Conservation (phyloP, 2,113 vertebrate genomes). For the Podarcis cretensis region DNA sequence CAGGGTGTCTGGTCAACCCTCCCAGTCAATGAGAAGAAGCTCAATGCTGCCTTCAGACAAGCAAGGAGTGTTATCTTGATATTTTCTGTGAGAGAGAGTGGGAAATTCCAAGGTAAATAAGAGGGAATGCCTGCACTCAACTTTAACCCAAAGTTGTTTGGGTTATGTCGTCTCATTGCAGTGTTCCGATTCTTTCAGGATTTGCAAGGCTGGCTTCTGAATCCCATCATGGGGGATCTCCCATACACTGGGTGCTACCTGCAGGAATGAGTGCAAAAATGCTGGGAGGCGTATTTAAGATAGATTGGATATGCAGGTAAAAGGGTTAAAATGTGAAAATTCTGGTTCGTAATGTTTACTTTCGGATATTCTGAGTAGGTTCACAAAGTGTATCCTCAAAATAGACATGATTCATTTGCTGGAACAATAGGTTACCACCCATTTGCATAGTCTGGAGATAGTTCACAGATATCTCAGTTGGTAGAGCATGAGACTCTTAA, state of each 20-base stretch:
- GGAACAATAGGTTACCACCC: too few relatives aligned
- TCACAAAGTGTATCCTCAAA: neutral
- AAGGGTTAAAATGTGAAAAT: neutral
- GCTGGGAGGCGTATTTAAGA: slow-evolving; percentile 98
- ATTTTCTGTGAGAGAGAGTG: slow-evolving; percentile 97
- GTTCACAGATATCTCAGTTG: too few relatives aligned
- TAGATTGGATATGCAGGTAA: slow-evolving; percentile 99
- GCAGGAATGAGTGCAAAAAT: slow-evolving; percentile 99
- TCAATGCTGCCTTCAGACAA: slow-evolving; percentile 92
- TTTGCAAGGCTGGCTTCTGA: slow-evolving; percentile 95
- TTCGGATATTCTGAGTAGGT: neutral
- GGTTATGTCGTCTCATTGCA: slow-evolving; percentile 24
- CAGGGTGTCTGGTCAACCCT: slow-evolving; percentile 99
- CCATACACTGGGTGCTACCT: slow-evolving; percentile 98
- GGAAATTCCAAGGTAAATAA: slow-evolving; percentile 97
- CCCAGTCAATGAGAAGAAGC: slow-evolving; percentile 97
- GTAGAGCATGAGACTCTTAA: neutral
- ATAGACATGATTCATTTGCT: neutral
- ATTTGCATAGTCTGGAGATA: neutral
- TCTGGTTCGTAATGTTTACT: neutral
- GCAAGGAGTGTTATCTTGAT: slow-evolving; percentile 93
- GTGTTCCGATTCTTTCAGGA: slow-evolving; percentile 74
- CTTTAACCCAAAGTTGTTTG: neutral
- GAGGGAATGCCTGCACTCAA: slow-evolving; percentile 14
- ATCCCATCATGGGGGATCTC: slow-evolving; percentile 96